phyloP scores from a whole-genome alignment of 2,113 vertebrate species.

The Corvus cornix region DNA sequence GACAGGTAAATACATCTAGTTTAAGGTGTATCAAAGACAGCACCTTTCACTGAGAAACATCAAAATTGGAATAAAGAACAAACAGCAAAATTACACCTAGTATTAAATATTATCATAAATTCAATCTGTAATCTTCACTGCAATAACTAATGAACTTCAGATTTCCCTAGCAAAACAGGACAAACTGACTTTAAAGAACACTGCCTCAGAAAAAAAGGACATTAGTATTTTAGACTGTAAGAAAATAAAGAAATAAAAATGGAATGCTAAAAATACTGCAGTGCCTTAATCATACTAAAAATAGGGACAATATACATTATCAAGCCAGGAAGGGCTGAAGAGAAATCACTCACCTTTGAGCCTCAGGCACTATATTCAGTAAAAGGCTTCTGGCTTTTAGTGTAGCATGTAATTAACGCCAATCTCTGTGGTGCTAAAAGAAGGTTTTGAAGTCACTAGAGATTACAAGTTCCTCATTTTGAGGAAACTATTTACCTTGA shows the following conservation, averaged over 20 bases:
- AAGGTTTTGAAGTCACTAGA: neutral
- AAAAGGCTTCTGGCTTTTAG: neutral
- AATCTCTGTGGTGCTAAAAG: neutral
- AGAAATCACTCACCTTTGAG: neutral
- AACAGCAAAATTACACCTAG: neutral
- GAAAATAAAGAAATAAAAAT: neutral
- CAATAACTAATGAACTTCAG: neutral
- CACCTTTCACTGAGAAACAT: neutral
- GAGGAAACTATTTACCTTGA: neutral
- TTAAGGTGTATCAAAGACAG: conserved; percentile 34
- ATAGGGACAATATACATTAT: neutral
- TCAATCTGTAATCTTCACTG: neutral
- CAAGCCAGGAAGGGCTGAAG: neutral
- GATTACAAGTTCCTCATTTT: neutral
- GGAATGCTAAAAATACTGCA: neutral
- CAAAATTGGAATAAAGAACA: neutral
- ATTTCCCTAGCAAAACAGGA: neutral
- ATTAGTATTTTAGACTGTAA: neutral
- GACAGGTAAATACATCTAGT: neutral
- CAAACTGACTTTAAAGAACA: neutral
- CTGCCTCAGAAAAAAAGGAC: neutral
- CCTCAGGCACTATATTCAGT: neutral
- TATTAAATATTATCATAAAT: conserved; percentile 11
- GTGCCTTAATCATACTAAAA: neutral
- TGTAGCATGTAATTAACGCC: neutral